These are phyloP conservation scores for Axis porcinus DNA, from an alignment of 2,113 vertebrate genomes.

Conservation along the genomic window DNA sequence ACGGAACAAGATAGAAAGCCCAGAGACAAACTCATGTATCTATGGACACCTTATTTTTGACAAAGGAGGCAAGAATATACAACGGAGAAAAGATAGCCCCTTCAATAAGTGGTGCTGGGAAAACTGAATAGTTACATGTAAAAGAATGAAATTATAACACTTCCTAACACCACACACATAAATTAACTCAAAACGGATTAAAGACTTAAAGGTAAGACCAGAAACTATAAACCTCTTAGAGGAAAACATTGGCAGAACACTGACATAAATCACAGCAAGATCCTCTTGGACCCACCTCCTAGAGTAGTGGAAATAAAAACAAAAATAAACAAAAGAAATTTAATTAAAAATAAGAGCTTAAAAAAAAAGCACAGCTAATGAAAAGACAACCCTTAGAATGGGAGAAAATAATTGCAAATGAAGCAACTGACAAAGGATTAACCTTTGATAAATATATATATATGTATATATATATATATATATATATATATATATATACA, in stretches of 20 bases:
- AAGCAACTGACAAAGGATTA: neutral
- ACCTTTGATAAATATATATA: neutral
- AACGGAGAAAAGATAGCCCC: neutral
- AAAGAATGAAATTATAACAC: neutral
- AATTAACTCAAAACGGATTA: neutral
- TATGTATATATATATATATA: neutral
- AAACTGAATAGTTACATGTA: neutral
- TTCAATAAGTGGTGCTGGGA: neutral
- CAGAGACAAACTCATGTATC: neutral
- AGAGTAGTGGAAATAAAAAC: neutral
- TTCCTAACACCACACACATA: neutral
- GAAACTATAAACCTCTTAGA: neutral
- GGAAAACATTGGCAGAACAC: neutral
- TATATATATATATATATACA: neutral
- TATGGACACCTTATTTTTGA: neutral
- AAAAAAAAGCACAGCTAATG: neutral
- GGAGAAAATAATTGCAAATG: neutral
- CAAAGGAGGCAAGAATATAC: neutral
- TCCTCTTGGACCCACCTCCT: neutral
- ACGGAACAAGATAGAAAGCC: neutral
- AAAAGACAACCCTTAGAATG: neutral
- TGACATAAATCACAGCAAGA: neutral
- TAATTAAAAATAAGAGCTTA: neutral
- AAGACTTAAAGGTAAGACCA: neutral
- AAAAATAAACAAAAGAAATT: neutral